Conservation (phyloP, 2,113 vertebrate genomes). For the Hemibagrus wyckioides region DNA sequence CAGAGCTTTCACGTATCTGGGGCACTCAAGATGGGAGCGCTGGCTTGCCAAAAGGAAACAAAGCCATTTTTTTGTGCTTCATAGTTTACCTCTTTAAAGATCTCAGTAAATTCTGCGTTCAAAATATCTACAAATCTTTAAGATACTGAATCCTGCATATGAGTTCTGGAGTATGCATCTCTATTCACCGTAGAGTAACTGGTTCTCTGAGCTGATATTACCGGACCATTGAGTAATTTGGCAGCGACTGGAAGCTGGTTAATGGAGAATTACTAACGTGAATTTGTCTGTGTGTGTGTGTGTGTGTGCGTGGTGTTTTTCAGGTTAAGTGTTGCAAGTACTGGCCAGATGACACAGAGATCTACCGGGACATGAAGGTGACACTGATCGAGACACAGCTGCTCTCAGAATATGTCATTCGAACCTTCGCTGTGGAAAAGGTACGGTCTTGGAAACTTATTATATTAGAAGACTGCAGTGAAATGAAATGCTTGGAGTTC, state of each 20-base stretch:
- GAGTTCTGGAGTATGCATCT: background rate
- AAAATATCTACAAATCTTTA: background rate
- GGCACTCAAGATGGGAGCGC: constrained; percentile 14
- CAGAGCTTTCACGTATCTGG: constrained; percentile 45
- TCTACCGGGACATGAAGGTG: constrained; percentile 97
- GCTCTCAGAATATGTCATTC: constrained; percentile 96
- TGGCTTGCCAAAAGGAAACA: background rate
- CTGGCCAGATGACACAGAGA: constrained; percentile 97
- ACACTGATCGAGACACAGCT: constrained; percentile 97
- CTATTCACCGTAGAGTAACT: background rate
- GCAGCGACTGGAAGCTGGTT: constrained; percentile 23
- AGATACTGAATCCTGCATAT: background rate
- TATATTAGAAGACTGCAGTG: background rate
- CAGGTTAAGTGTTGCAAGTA: constrained; percentile 99
- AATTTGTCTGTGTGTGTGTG: constrained; percentile 9
- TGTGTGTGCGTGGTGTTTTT: constrained; percentile 37
- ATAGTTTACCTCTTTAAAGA: background rate
- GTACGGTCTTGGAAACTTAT: constrained; percentile 63
- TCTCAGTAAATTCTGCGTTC: background rate
- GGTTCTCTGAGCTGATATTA: background rate
- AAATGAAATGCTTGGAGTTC: background rate
- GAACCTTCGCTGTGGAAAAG: constrained; percentile 97
- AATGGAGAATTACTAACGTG: constrained; percentile 28
- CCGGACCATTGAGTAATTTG: constrained; percentile 17
- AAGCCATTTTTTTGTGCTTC: background rate